phyloP scores from a whole-genome alignment of 1,140 invertebrate species.

The Aradophagus sp. region DNA sequence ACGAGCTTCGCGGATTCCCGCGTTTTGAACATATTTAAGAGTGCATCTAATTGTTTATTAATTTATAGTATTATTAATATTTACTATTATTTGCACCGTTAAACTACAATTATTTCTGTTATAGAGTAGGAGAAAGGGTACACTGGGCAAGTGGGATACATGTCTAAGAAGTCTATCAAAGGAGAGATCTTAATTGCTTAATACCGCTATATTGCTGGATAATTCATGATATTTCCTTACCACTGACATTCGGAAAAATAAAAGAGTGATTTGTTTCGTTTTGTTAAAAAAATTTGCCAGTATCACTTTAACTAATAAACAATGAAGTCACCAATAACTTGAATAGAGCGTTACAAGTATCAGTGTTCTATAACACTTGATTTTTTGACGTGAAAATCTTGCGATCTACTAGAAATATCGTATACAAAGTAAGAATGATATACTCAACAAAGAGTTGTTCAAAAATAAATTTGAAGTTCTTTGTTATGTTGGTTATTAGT shows the following conservation, averaged over 20 bases:
- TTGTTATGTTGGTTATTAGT: too few relatives aligned
- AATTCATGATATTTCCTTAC: slow-evolving; percentile 47
- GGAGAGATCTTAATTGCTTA: slow-evolving; percentile 47
- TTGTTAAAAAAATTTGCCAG: slow-evolving; percentile 13
- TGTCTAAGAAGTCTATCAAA: slow-evolving; percentile 52
- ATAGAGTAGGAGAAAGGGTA: slow-evolving; percentile 27
- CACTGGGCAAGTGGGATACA: slow-evolving; percentile 39
- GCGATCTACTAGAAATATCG: too few relatives aligned
- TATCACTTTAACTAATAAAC: slow-evolving; percentile 18
- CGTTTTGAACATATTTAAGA: too few relatives aligned
- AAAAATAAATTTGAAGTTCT: too few relatives aligned
- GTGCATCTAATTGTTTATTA: neutral
- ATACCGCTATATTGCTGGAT: slow-evolving; percentile 51
- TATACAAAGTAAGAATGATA: too few relatives aligned
- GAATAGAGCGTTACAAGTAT: too few relatives aligned
- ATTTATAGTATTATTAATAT: slow-evolving; percentile 3
- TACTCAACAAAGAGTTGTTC: too few relatives aligned
- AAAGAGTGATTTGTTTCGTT: slow-evolving; percentile 33
- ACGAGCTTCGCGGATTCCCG: neutral
- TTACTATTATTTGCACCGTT: neutral
- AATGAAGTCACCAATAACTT: too few relatives aligned
- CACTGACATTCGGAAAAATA: slow-evolving; percentile 39
- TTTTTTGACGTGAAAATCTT: too few relatives aligned
- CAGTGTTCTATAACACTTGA: neutral
- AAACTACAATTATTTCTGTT: slow-evolving; percentile 25